Evolutionary conservation across 2,113 vertebrate species (phyloP), one percentile per base, ranked within the genome.

Genomic region (Fregata magnificens): DNA sequence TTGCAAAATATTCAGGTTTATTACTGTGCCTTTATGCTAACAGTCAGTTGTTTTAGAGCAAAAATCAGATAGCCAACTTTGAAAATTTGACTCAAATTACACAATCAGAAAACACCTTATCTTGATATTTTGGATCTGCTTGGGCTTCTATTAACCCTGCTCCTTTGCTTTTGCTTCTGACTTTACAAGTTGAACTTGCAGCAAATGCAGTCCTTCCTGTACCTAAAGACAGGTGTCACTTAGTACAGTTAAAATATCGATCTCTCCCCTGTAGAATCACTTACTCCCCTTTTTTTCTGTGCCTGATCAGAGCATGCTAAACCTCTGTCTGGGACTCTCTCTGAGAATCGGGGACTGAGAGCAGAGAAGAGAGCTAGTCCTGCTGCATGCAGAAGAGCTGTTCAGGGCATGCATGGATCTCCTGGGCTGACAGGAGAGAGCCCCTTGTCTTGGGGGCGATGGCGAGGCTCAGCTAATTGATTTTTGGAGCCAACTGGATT

Each of bases 401-500:
- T 10, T 53, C 7, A 5, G 14, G 29, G 3, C 1, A 0, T 5
- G 25, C 4, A 2, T 7, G 5, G n/a, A 24, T n/a, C n/a, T 76
- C 22, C 18, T 16, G 16, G 44, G 28, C 38, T 45, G 24, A 31
- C 16, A 25, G 58, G 25, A 44, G 34, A 70, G 18, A 56, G 26
- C 4, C 10, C 9, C 9, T 50, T 2, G 1, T 52, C 53, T 34
- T 10, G 13, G 25, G 20, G 10, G 8, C 61, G 26, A 32, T 22
- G 45, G 10, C 1, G 3, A 56, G 42, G 36, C 36, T 56, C 16
- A 15, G 14, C 31, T 32, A 36, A n/a, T 2, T 22, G 15, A 40
- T 40, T 52, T 36, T 44, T 88, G 6, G 36, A 58, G 29, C 50
- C 34, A 26, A 20, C 12, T 61, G 45, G 13, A 29, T 47, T 63